Base-by-base conservation (phyloP, 2,888 invertebrate genomes). In the Eudasyphora cyanicolor region DNA sequence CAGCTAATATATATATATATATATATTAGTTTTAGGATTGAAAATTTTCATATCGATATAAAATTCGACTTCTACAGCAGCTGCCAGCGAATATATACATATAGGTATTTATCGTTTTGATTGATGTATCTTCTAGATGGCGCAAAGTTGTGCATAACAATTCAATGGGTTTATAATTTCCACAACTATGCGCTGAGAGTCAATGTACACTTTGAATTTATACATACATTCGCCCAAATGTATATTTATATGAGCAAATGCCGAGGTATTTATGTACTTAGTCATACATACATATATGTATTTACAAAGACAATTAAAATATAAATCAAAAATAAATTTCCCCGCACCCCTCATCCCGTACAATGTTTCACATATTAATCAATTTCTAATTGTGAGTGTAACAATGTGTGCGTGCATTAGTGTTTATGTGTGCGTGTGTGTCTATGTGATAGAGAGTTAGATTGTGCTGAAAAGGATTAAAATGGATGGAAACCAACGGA, bases 401-500 rank as follows among this genome's bases (percentile, higher is more conserved):
- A 71, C n/a, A 7, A 17, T 60, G 38, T 32, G 24, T 51, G 51
- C n/a, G n/a, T n/a, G 45, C 3, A 42, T 64, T 64, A 10, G 60
- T 71, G 19, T 24, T 27, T 57, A 14, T 29, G 54, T 32, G 49
- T 80, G 19, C n/a, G 35, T 70, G 24, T 70, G 60, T 10, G 17
- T 62, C 14, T 45, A 4, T 32, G n/a, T 62, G 62, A 27, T 4
- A 2, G 62, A 32, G 49, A 24, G 24, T 24, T 38, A 49, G 49
- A 32, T 29, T 73, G 24, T 76, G 76, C 73, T 38, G 73, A 84
- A 84, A 84, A 79, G 81, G 82, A 84, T 82, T 76, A 79, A 82
- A 82, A 77, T 76, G 81, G 35, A 82, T 82, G 79, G 79, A 84
- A 82, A 74, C 77, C 79, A 85, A 80, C 76, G 82, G 79, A 82